A percentile compares a stretch with the other conserved stretches of the same genome.
Evolutionary conservation across 2,113 vertebrate species (phyloP).

Genomic region (Microtus pennsylvanicus): DNA sequence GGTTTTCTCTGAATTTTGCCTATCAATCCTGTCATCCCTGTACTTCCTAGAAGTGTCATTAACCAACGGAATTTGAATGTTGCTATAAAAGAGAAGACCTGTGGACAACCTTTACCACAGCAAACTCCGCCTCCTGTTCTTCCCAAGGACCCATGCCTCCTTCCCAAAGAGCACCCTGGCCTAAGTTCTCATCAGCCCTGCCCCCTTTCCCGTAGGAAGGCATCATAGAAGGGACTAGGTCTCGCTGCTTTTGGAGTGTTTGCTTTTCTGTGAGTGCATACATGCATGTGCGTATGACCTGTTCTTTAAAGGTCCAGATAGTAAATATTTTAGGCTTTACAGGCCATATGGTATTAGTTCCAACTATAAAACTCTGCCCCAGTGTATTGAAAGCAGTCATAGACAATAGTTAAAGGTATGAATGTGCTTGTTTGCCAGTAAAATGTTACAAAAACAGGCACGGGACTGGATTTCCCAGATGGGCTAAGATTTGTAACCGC

Average conservation of each 20-base stretch:
- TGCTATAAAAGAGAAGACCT: not conserved
- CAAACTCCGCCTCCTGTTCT: not conserved
- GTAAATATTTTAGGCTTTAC: not conserved
- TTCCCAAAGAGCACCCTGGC: not conserved
- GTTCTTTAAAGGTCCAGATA: not conserved
- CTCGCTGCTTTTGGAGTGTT: not conserved
- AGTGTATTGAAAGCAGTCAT: not conserved
- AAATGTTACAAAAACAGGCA: conserved; percentile 13
- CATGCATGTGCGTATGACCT: not conserved
- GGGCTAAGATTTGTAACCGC: not conserved
- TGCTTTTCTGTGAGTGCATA: not conserved
- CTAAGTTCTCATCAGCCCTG: not conserved
- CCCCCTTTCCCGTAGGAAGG: not conserved
- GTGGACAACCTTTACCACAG: not conserved
- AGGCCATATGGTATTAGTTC: not conserved
- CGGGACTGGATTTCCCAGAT: not conserved
- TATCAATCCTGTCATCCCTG: not conserved
- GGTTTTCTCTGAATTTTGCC: not conserved
- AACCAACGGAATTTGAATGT: not conserved
- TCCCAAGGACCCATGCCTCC: not conserved
- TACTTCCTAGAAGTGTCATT: not conserved
- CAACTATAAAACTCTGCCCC: not conserved
- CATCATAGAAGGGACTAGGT: not conserved
- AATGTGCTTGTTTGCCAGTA: not conserved
- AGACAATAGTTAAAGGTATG: conserved; percentile 18